These are phyloP conservation scores for Drosophila pegasa DNA, from an alignment of 2,888 invertebrate species.

Conservation along the genomic window DNA sequence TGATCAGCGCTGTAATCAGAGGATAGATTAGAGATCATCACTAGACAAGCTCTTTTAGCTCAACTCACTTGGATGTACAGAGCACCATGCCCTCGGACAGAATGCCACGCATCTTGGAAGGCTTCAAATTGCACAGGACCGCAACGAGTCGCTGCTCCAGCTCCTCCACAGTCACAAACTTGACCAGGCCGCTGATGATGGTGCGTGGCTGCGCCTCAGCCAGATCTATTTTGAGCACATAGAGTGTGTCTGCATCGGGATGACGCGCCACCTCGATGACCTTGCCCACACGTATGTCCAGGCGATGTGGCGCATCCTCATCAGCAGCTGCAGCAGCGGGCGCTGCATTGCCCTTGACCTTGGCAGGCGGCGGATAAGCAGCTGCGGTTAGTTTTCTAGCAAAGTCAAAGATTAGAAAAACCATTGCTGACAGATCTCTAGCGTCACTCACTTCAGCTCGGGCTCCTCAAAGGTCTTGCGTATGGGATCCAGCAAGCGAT, in stretches of 20 bases:
- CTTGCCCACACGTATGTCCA: slow-evolving; percentile 95
- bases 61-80: slow-evolving; percentile 91
- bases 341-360: slow-evolving; percentile 85
- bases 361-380: slow-evolving; percentile 93
- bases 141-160: slow-evolving; percentile 96
- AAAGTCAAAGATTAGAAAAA: not conserved
- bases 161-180: slow-evolving; percentile 94
- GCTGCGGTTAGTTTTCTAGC: slow-evolving; percentile 88
- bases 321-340: slow-evolving; percentile 74
- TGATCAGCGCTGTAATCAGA: slow-evolving; percentile 88
- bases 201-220: slow-evolving; percentile 91
- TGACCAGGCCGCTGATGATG: slow-evolving; percentile 95
- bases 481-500: slow-evolving; percentile 94
- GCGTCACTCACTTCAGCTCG: slow-evolving; percentile 87
- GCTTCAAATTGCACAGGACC: slow-evolving; percentile 97
- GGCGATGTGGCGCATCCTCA: slow-evolving; percentile 89
- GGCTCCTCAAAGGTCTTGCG: slow-evolving; percentile 93
- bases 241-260: slow-evolving; percentile 96
- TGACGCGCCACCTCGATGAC: slow-evolving; percentile 93
- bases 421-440: not conserved
- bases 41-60: accelerated
- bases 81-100: slow-evolving; percentile 97
- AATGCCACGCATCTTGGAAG: slow-evolving; percentile 97
- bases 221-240: slow-evolving; percentile 96
- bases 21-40: not conserved